These are phyloP conservation scores for Hippopotamyrus pictus DNA, from an alignment of 2,797 vertebrate species.

Conservation along the genomic window DNA sequence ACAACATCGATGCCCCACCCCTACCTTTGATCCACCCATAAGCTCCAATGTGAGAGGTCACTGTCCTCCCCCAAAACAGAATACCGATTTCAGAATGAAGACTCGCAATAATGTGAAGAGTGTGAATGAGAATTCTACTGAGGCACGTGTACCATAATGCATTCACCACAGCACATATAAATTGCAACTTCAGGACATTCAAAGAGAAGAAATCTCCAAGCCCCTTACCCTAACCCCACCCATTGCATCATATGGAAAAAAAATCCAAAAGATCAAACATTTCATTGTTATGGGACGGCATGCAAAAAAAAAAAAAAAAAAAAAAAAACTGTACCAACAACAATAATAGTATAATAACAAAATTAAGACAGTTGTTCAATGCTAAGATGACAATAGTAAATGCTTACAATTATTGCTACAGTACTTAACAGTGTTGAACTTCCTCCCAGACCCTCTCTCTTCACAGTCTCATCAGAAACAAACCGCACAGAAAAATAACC, in stretches of 20 bases:
- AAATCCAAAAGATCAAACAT: constrained; percentile 62
- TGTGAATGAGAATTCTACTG: neutral
- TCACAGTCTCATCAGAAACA: constrained; percentile 65
- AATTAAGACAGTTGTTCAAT: constrained; percentile 77
- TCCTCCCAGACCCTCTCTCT: constrained; percentile 51
- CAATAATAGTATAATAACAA: constrained; percentile 67
- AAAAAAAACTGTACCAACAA: constrained; percentile 48
- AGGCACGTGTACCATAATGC: constrained; percentile 10
- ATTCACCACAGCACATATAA: neutral
- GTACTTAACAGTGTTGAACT: constrained; percentile 67
- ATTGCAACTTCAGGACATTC: constrained; percentile 36
- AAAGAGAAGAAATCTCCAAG: constrained; percentile 40
- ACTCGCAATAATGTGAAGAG: neutral
- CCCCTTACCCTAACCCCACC: constrained; percentile 34
- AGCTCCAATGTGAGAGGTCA: neutral
- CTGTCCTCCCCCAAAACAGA: constrained; percentile 7
- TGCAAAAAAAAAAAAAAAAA: constrained; percentile 63
- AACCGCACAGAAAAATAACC: constrained; percentile 48
- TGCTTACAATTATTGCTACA: constrained; percentile 82
- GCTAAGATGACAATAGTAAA: constrained; percentile 76
- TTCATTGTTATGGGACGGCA: constrained; percentile 71
- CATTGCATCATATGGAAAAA: constrained; percentile 56
- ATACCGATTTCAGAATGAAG: neutral
- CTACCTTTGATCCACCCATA: neutral
- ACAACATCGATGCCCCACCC: neutral